Evolutionary conservation across 2,113 vertebrate species (phyloP), one percentile per base, ranked within the genome.

Genomic region (Passer montanus): DNA sequence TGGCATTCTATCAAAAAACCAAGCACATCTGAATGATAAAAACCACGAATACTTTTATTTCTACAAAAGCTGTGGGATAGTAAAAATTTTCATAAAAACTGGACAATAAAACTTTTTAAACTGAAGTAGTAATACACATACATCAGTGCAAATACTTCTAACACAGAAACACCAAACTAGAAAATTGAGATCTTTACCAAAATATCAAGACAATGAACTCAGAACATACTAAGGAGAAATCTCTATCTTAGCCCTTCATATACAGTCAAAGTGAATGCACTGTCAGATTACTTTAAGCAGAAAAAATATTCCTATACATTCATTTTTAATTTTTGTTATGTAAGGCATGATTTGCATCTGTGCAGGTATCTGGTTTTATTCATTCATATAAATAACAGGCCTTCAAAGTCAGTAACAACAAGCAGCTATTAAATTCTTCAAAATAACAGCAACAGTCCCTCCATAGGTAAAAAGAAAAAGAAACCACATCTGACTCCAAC

Each of bases 1-100:
- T 99, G 91, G 99, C 99, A 82, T 99, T 99, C 99, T 99, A 97
- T 30, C 78, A 90, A 96, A 41, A 93, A 95, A 30, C 10, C 44
- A 96, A 94, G 44, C 27, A 83, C 11, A 39, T 69, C 23, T 88
- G 41, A 90, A 91, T 46, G 4, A 62, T 13, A 60, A 46, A 86
- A 84, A 41, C 21, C 15, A 49, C 11, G 91, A 72, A 64, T 76
- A 60, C 13, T 67, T 77, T 30, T 81, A 64, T 50, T 76, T 72
- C n/a, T 84, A 59, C 6, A 70, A 80, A 87, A 94, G 30, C 16
- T 89, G 31, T 1, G 44, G 16, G 35, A 60, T 0, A 58, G 6
- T 8, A 21, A 27, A 62, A 59, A 10, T 33, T 50, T 76, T 46
- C 7, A n/a, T 24, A 4, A 69, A 73, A 78, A 26, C 5, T 10